Base-by-base conservation (phyloP, 2,797 vertebrate genomes). In the Syncerus caffer region DNA sequence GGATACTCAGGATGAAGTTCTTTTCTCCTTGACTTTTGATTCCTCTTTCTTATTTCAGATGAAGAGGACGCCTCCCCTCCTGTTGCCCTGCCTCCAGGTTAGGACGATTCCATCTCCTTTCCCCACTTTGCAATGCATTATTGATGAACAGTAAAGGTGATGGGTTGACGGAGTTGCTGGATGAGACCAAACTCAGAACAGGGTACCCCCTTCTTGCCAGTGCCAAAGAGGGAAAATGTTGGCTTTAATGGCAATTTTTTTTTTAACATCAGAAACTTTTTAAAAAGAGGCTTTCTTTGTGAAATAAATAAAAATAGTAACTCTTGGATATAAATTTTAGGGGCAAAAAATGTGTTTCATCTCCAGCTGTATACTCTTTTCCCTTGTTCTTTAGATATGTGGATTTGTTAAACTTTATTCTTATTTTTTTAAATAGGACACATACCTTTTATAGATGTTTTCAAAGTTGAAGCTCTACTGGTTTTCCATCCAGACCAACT, bases 31-130 rank as follows among this genome's bases (percentile, higher is more conserved):
- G 98, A 98, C 98, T 98, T 97, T 98, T 97, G 96, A 82, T 97
- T 97, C 98, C 97, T 98, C 98, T 99, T 98, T 99, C 98, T 99
- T 98, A 98, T 98, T 98, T 97, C 99, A 99, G 99, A 99, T 98
- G 99, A 99, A 99, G 99, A 99, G 97, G 99, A 99, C 78, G 96
- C 15, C 19, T 97, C 98, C 95, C 98, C 98, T 62, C 98, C 98
- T 97, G 98, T 98, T 95, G 97, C 98, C 96, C 88, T 99, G 97
- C 98, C 98, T 98, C 98, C 99, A 99, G 99, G 99, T 99, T 98
- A 99, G 99, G 98, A 98, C 71, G 83, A 84, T 96, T 96, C 79
- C 97, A 90, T 67, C 67, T 47, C 71, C 96, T 92, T 27, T 89
- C 29, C 64, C 95, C 58, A 14, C 58, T 62, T 58, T 55, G 80